Evolutionary conservation across 2,888 invertebrate species (phyloP).

Genomic region (Campoletis raptor): DNA sequence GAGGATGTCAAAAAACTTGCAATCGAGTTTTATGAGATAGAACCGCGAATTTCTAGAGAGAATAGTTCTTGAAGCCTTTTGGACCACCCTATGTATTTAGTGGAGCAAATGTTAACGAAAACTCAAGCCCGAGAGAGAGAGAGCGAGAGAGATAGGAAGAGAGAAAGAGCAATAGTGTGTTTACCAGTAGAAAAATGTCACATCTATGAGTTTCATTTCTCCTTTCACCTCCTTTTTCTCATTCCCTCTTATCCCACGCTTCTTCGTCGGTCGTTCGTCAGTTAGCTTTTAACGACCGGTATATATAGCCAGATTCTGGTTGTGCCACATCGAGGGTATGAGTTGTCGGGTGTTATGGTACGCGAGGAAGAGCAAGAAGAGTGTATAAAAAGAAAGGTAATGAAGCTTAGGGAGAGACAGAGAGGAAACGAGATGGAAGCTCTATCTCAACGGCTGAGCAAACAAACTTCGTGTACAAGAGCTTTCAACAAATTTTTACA

Average conservation of each 20-base stretch:
- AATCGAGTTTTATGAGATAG: not conserved
- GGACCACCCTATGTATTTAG: not conserved
- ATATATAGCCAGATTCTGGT: constrained; percentile 5
- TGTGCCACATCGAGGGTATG: constrained; percentile 1
- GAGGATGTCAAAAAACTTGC: not conserved
- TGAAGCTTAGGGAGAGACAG: constrained; percentile 25
- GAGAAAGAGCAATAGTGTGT: not conserved
- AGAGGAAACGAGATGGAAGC: constrained; percentile 32
- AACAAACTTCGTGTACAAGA: constrained; percentile 47
- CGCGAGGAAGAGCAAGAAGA: constrained; percentile 24
- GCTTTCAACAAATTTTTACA: constrained; percentile 41
- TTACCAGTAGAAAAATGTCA: constrained; percentile 28
- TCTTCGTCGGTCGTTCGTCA: constrained; percentile 44
- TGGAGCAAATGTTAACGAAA: not conserved
- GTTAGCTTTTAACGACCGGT: constrained; percentile 58
- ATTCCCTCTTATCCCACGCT: not conserved
- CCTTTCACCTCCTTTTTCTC: constrained; percentile 1
- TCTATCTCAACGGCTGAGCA: constrained; percentile 54
- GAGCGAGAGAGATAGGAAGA: not conserved
- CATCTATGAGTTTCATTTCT: constrained; percentile 3
- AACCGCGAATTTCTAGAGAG: not conserved
- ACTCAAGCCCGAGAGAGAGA: not conserved
- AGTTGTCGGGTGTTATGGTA: constrained; percentile 34
- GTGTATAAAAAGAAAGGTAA: constrained; percentile 21
- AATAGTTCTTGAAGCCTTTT: not conserved